Percentiles rank a stretch among this genome's conserved stretches.
Evolutionary conservation across 2,797 vertebrate species (phyloP).

Genomic region (Centroberyx gerrardi): DNA sequence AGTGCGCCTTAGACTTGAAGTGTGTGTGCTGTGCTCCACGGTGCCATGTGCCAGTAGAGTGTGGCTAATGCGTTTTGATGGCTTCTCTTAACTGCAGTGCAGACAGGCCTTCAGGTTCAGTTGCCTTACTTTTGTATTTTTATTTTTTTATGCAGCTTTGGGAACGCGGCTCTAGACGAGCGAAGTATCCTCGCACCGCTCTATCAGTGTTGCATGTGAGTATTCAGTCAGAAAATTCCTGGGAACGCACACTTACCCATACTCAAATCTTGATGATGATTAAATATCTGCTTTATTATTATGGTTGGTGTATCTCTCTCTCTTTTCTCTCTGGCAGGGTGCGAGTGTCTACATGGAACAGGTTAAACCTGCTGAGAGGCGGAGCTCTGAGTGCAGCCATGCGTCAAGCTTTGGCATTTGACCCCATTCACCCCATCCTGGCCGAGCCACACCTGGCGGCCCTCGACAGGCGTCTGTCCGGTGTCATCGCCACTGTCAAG

Average conservation of each 20-base stretch:
- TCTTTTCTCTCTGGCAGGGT: slow-evolving; percentile 83
- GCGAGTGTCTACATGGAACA: slow-evolving; percentile 97
- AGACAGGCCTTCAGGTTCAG: slow-evolving; percentile 6
- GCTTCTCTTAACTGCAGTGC: slow-evolving; percentile 10
- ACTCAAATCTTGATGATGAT: no score
- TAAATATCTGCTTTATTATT: not conserved
- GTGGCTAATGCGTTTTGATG: slow-evolving; percentile 35
- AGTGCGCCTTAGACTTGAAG: not conserved
- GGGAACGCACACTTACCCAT: not conserved
- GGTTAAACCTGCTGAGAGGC: slow-evolving; percentile 92
- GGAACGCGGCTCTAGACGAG: slow-evolving; percentile 95
- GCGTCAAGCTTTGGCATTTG: slow-evolving; percentile 91
- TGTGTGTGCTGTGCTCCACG: slow-evolving; percentile 4
- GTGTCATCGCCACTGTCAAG: slow-evolving; percentile 91
- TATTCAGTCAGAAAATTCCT: slow-evolving; percentile 38
- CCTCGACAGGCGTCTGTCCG: slow-evolving; percentile 92
- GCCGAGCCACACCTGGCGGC: slow-evolving; percentile 91
- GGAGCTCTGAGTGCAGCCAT: slow-evolving; percentile 92
- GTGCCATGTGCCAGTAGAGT: not conserved
- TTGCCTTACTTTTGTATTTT: slow-evolving; percentile 1
- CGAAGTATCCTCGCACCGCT: slow-evolving; percentile 98
- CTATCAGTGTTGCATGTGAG: slow-evolving; percentile 99
- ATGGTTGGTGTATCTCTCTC: not conserved
- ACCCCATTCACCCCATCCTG: slow-evolving; percentile 93
- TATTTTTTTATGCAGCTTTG: slow-evolving; percentile 88